phyloP scores from a whole-genome alignment of 2,113 vertebrate species.

The Murina feae region DNA sequence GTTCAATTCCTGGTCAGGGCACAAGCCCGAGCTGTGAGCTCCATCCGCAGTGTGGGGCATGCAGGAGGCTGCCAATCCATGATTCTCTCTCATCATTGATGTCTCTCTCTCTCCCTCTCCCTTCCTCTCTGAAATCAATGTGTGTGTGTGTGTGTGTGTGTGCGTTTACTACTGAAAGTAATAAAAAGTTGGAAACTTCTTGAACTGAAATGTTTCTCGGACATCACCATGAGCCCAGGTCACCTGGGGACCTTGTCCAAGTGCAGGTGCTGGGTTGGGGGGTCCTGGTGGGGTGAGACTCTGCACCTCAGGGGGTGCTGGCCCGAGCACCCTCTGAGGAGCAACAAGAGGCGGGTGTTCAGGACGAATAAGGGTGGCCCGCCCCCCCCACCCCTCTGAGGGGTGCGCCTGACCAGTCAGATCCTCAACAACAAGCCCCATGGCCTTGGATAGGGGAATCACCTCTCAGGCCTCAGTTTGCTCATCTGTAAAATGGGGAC shows the following conservation, averaged over 20 bases:
- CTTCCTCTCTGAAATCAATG: too few relatives aligned
- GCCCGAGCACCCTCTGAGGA: neutral
- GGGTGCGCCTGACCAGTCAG: too few relatives aligned
- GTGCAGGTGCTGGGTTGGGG: neutral
- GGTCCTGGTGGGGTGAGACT: neutral
- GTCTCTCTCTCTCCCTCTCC: neutral
- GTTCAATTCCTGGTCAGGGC: neutral
- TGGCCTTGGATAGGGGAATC: neutral
- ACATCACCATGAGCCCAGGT: accelerated
- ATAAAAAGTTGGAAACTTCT: neutral
- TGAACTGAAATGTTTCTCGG: neutral
- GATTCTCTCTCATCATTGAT: neutral
- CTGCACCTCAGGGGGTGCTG: neutral
- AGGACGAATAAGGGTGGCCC: accelerated
- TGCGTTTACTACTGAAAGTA: neutral
- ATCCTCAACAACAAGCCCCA: neutral
- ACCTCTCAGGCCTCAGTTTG: neutral
- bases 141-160: too few relatives aligned
- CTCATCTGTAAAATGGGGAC: neutral
- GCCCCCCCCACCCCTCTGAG: neutral
- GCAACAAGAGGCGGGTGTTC: neutral
- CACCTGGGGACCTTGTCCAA: neutral
- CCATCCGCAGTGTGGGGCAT: neutral
- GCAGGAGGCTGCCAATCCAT: neutral
- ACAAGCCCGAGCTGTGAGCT: neutral